Base-by-base conservation (phyloP, 2,888 invertebrate species). In the Eupsilia transversa region DNA sequence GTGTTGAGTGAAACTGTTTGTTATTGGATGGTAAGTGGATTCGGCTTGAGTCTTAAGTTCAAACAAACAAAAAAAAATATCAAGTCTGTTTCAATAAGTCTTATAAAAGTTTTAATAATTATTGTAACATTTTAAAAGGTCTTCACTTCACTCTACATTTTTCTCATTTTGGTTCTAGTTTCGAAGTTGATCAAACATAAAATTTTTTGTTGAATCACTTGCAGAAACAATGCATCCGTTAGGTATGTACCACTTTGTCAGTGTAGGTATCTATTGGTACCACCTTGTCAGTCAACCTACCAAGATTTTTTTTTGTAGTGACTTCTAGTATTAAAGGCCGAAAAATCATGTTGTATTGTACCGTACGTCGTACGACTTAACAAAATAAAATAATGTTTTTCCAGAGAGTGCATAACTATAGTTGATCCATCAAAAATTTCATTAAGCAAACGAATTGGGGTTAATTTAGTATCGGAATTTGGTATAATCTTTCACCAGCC, bases 31-130 rank as follows among this genome's bases (percentile, higher is more conserved):
- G 12, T 20, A 0, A 35, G 35, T n/a, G n/a, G 1, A n/a, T n/a
- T 43, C 41, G 3, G 17, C 30, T 17, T 73, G 43, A 74, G 7
- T 60, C 59, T 60, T 69, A 30, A 33, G 20, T 61, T 46, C 33
- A 12, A 12, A 20, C n/a, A 14, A 14, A 35, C 7, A 60, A 38
- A n/a, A 38, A 30, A 33, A 38, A 61, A 41, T 9, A 17, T 10
- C 27, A 6, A 20, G 17, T 1, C 20, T 10, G 10, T 41, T 20
- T 27, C 3, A 20, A n/a, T n/a, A n/a, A n/a, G 3, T 41, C 9
- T 27, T 35, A 23, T 12, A 59, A 7, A 27, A 7, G 23, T 35
- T 35, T 23, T 35, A 33, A 23, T 9, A 9, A 10, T 52, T 17
- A 20, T 43, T 7, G 7, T 20, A 14, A 27, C 14, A 35, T 38